Evolutionary conservation across 2,888 invertebrate species (phyloP), one percentile per base, ranked within the genome.

Genomic region (Ametastegia equiseti): DNA sequence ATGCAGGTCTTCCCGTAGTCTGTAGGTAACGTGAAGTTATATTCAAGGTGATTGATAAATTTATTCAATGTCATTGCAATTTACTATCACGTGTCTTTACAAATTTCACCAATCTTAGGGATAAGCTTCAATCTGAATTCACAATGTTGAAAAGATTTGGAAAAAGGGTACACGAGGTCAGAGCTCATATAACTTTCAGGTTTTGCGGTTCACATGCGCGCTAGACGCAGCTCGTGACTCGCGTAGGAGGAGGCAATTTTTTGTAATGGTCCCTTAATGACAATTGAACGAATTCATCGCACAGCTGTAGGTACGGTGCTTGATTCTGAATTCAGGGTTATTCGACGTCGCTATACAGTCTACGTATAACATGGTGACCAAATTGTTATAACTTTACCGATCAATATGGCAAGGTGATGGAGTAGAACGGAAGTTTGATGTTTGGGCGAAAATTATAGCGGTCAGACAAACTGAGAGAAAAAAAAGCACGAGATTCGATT

Each of bases 251-350:
- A 54, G 54, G 54, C 54, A 54, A 54, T 54, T 63, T 63, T 63
- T 63, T 63, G n/a, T 63, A 15, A 63, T 30, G 33, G 63, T 63
- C 33, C 33, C 33, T 63, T 33, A 39, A 67, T 27, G 23, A 27
- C 65, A 67, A 63, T 63, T 63, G 30, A 30, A 63, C 63, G 63
- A 54, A 54, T 54, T 54, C 23, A 54, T 54, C 11, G 54, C 54
- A 23, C 54, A 54, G 54, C 54, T 54, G 54, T 11, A 54, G 54
- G 54, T 54, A 54, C 54, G 30, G n/a, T n/a, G 63, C 33, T 63
- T 33, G 63, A 33, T 63, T 63, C 30, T 63, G 33, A 63, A 63
- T 63, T 63, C 33, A 63, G 63, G 63, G 33, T 63, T 33, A 63
- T 33, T n/a, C 7, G n/a, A 63, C 33, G n/a, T 63, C 15, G n/a